Conservation (phyloP, 2,797 vertebrate genomes). For the Thunnus albacares region DNA sequence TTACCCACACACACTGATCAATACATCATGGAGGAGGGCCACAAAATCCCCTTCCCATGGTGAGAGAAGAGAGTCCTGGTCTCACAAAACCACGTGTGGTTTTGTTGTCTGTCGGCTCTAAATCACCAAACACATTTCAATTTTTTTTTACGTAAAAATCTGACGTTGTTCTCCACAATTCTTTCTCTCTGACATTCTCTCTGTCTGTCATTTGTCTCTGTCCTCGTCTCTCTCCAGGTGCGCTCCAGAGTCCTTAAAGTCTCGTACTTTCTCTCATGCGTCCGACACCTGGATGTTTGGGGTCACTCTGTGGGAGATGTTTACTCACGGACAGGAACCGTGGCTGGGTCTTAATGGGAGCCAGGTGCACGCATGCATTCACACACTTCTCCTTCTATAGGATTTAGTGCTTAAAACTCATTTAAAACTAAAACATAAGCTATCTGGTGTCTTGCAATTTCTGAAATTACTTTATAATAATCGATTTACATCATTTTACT, state of each 20-base stretch:
- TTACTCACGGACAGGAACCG: conserved; percentile 97
- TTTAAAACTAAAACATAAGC: no score
- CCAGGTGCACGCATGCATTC: conserved; percentile 85
- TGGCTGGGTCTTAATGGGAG: conserved; percentile 97
- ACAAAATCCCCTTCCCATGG: conserved; percentile 99
- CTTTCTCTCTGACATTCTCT: not conserved
- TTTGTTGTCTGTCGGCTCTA: not conserved
- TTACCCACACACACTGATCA: conserved; percentile 96
- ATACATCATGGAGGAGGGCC: conserved; percentile 98
- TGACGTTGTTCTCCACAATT: not conserved
- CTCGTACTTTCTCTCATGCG: conserved; percentile 95
- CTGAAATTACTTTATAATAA: not conserved
- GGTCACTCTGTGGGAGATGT: conserved; percentile 99
- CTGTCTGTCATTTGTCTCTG: not conserved
- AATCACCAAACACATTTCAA: not conserved
- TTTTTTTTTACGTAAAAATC: no score
- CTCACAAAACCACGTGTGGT: not conserved
- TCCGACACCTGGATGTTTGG: conserved; percentile 99
- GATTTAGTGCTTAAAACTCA: not conserved
- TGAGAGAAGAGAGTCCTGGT: conserved; percentile 68
- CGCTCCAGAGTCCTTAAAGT: conserved; percentile 97
- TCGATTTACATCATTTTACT: not conserved
- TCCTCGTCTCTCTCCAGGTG: conserved; percentile 86
- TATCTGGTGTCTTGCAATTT: not conserved
- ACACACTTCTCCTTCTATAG: not conserved